These are phyloP conservation scores for Bibio marci DNA, from an alignment of 2,888 invertebrate species.

Conservation along the genomic window DNA sequence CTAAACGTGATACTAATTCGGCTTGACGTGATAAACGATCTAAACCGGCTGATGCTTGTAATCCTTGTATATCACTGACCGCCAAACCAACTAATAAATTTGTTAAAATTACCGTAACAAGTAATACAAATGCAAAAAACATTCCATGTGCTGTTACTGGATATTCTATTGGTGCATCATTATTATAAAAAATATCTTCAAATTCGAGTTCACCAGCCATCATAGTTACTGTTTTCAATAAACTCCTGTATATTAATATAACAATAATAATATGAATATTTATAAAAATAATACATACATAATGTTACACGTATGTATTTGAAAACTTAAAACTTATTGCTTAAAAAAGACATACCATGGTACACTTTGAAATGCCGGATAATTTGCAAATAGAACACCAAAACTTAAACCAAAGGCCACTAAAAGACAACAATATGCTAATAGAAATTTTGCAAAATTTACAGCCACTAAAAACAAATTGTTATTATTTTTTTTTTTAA, in stretches of 20 bases:
- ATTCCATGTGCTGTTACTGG: conserved; percentile 58
- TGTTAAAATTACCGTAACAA: conserved; percentile 66
- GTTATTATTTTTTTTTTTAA: not conserved
- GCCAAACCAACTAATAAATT: conserved; percentile 72
- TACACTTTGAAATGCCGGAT: conserved; percentile 49
- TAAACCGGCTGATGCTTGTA: conserved; percentile 62
- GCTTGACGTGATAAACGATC: conserved; percentile 68
- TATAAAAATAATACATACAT: not conserved
- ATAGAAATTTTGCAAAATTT: conserved; percentile 64
- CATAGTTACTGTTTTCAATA: conserved; percentile 71
- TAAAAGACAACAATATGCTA: conserved; percentile 64
- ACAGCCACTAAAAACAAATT: conserved; percentile 47
- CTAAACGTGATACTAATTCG: conserved; percentile 63
- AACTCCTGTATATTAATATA: conserved; percentile 14
- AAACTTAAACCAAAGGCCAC: conserved; percentile 68
- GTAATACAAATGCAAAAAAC: conserved; percentile 56
- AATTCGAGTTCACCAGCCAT: conserved; percentile 78
- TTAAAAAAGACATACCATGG: conserved; percentile 17
- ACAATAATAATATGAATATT: not conserved
- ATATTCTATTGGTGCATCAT: conserved; percentile 38
- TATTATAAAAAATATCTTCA: conserved; percentile 62
- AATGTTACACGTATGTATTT: too few relatives aligned
- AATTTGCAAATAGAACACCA: conserved; percentile 63
- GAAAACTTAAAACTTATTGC: too few relatives aligned
- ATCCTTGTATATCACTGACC: conserved; percentile 69